Evolutionary conservation across 2,888 invertebrate species (phyloP).

Genomic region (Serripes groenlandicus): DNA sequence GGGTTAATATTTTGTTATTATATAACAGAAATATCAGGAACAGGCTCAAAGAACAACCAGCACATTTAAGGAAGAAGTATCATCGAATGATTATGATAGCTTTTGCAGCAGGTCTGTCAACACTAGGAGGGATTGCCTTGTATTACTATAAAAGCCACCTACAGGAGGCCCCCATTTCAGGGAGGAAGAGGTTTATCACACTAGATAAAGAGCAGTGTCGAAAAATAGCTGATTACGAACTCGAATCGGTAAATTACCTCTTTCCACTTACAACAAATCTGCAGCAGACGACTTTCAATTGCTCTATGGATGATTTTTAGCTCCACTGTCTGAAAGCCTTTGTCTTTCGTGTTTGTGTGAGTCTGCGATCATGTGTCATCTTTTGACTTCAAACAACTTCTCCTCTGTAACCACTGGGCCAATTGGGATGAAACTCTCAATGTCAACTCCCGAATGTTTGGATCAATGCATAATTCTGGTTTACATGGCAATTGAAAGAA

Average conservation of each 20-base stretch:
- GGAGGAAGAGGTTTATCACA: constrained; percentile 88
- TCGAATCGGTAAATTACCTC: constrained; percentile 85
- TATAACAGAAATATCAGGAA: constrained; percentile 37
- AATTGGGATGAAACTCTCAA: too few relatives aligned
- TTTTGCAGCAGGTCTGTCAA: not conserved
- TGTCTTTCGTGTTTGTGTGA: too few relatives aligned
- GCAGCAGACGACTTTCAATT: too few relatives aligned
- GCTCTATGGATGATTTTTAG: too few relatives aligned
- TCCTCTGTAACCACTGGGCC: too few relatives aligned
- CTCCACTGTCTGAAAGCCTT: too few relatives aligned
- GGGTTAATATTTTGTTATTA: not conserved
- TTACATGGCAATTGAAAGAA: too few relatives aligned
- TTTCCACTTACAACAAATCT: too few relatives aligned
- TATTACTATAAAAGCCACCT: constrained; percentile 86
- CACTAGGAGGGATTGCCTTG: not conserved
- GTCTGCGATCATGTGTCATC: too few relatives aligned
- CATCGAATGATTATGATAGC: not conserved
- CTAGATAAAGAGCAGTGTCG: constrained; percentile 87
- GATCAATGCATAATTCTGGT: too few relatives aligned
- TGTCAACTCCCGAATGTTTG: too few relatives aligned
- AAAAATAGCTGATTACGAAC: constrained; percentile 85
- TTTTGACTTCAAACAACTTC: too few relatives aligned
- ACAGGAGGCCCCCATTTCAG: constrained; percentile 88
- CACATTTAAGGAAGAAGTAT: constrained; percentile 32
- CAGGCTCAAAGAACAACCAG: constrained; percentile 44